phyloP scores from a whole-genome alignment of 2,888 invertebrate genomes.

The Pinctada fucata region DNA sequence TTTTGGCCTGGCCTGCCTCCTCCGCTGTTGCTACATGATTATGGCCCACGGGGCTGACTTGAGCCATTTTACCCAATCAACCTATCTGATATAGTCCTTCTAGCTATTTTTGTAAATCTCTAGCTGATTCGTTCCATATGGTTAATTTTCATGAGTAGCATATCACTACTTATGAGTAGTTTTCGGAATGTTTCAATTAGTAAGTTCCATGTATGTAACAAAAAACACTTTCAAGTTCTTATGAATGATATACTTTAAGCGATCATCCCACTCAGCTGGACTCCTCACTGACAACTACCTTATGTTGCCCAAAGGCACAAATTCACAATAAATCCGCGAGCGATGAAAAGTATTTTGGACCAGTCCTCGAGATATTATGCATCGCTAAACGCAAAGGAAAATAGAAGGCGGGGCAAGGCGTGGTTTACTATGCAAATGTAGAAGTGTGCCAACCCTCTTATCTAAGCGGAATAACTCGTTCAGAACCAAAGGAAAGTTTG shows the following conservation, averaged over 20 bases:
- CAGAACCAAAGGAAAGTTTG: neutral
- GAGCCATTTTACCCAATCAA: slow-evolving; percentile 34
- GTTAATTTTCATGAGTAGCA: neutral
- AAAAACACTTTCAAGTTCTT: neutral
- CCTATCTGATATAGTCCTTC: neutral
- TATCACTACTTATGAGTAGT: slow-evolving; percentile 1
- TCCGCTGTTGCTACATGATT: slow-evolving; percentile 44
- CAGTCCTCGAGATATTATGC: slow-evolving; percentile 29
- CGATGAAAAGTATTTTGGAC: slow-evolving; percentile 46
- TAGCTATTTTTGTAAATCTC: neutral
- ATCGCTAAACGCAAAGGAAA: slow-evolving; percentile 22
- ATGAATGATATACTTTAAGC: neutral
- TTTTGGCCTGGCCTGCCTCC: slow-evolving; percentile 37
- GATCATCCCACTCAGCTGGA: slow-evolving; percentile 1
- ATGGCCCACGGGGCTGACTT: slow-evolving; percentile 44
- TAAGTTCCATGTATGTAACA: neutral
- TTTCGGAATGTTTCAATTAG: neutral
- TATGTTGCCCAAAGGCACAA: slow-evolving; percentile 51
- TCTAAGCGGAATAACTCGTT: neutral
- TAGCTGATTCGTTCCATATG: neutral
- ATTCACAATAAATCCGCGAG: slow-evolving; percentile 48
- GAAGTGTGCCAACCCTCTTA: neutral
- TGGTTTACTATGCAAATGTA: neutral
- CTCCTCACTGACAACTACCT: neutral
- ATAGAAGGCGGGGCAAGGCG: slow-evolving; percentile 33